Conservation (phyloP, 1,140 invertebrate genomes). For the Arion vulgaris region DNA sequence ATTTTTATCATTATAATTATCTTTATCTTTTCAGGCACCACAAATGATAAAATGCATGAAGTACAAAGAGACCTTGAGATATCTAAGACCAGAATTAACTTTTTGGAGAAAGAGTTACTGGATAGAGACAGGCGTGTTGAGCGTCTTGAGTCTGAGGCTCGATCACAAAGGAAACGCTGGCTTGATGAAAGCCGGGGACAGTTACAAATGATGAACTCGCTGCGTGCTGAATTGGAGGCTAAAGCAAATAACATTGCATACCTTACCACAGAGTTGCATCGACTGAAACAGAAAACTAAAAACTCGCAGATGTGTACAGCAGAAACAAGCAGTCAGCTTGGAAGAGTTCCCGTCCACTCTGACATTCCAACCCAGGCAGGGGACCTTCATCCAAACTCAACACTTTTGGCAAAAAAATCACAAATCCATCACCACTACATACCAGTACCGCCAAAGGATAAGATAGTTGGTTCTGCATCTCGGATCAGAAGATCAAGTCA, state of each 20-base stretch:
- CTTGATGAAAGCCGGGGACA: conserved; percentile 38
- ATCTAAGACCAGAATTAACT: conserved; percentile 19
- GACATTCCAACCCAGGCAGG: conserved; percentile 41
- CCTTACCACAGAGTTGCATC: conserved; percentile 62
- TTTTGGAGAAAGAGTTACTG: conserved; percentile 36
- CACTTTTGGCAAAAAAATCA: conserved; percentile 41
- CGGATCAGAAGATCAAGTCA: conserved; percentile 37
- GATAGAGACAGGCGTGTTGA: conserved; percentile 29
- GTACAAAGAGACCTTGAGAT: conserved; percentile 18
- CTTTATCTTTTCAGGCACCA: background rate
- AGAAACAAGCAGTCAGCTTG: background rate
- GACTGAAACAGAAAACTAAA: conserved; percentile 54
- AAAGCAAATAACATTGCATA: conserved; percentile 62
- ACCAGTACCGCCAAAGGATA: conserved; percentile 41
- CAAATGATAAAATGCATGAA: conserved; percentile 8
- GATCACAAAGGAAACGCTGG: conserved; percentile 35
- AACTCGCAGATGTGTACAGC: background rate
- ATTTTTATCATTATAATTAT: no score
- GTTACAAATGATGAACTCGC: conserved; percentile 43
- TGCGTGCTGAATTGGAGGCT: conserved; percentile 58
- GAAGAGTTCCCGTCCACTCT: background rate
- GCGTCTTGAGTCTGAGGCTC: conserved; percentile 25
- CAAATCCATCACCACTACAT: conserved; percentile 14
- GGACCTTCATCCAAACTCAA: conserved; percentile 43
- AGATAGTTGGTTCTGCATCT: conserved; percentile 21